Evolutionary conservation across 2,113 vertebrate species (phyloP).

Genomic region (Bombycilla garrulus): DNA sequence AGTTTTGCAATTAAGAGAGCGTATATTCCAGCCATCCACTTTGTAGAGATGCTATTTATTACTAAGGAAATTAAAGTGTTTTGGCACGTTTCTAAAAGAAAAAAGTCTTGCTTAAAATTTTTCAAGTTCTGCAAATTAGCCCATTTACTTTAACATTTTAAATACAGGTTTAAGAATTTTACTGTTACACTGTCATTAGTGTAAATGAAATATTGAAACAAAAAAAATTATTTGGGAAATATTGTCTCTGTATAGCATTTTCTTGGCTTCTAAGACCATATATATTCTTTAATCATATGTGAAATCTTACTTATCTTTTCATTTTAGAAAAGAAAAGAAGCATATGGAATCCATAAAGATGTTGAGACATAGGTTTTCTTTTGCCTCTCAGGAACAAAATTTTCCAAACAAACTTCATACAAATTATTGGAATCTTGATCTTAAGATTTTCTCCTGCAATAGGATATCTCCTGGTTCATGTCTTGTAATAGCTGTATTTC

Average conservation of each 20-base stretch:
- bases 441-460: background rate
- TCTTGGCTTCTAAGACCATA: background rate
- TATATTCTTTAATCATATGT: background rate
- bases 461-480: background rate
- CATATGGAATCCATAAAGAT: background rate
- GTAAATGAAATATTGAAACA: background rate
- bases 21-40: background rate
- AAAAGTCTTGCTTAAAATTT: background rate
- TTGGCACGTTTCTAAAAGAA: background rate
- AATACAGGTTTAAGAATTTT: background rate
- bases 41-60: background rate
- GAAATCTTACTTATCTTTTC: background rate
- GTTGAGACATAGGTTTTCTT: background rate
- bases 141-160: background rate
- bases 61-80: background rate
- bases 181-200: background rate
- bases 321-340: background rate
- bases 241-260: background rate
- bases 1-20: background rate
- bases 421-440: background rate
- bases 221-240: background rate
- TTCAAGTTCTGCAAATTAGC: background rate
- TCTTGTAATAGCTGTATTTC: background rate
- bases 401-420: background rate
- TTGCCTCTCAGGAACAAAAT: background rate